Evolutionary conservation across 2,113 vertebrate species (phyloP), one percentile per base, ranked within the genome.

Genomic region (Poecilia latipinna): DNA sequence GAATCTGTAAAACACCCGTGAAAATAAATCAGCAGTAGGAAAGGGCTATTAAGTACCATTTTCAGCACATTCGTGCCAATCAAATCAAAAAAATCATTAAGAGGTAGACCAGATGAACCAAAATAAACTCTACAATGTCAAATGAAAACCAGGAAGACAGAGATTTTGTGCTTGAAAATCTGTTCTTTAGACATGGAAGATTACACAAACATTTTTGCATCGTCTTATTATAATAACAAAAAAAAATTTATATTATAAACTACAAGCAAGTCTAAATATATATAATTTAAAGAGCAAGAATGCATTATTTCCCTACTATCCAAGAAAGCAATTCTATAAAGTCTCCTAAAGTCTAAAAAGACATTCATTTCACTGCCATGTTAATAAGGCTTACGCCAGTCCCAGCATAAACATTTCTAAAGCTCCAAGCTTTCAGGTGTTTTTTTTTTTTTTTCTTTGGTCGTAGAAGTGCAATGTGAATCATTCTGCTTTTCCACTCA

Each of bases 141-240:
- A 68, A 74, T 51, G 67, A 70, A 66, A 78, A 85, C 31, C 44
- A 78, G 86, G 83, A 92, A 90, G 89, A 89, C 84, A 24, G 70
- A 51, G 4, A 35, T 44, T 70, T 57, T 72, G 35, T 75, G 60
- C 35, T 64, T 15, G 3, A 13, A 61, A 66, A 80, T 78, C 54
- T 75, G 15, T n/a, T 39, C 54, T 75, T 77, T 48, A 61, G 32
- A 73, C 15, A 28, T 26, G 15, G 44, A 42, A 37, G 31, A 51
- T 54, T 19, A 12, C 22, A 44, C 22, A 75, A 67, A 17, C 54
- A 33, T 66, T 31, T 37, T 37, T 44, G 6, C 22, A 62, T 79
- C 62, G 42, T 8, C 33, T 80, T 61, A 12, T 57, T 8, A 70
- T n/a, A 79, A 77, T 10, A 72, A 65, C 74, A 83, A 70, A 3